phyloP scores from a whole-genome alignment of 2,113 vertebrate species.

The Spea bombifrons region DNA sequence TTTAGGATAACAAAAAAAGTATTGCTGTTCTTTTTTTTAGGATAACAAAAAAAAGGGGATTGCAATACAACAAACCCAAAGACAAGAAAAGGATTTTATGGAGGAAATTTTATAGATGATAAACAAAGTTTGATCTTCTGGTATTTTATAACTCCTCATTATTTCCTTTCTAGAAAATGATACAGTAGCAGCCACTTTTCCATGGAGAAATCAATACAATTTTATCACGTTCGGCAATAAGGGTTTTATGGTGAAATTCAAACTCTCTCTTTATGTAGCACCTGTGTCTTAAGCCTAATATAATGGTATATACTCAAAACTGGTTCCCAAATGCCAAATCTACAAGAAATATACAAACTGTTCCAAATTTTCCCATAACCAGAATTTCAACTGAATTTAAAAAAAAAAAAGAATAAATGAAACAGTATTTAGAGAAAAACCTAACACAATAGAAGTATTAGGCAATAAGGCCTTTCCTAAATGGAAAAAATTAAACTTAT shows the following conservation, averaged over 20 bases:
- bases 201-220: constrained; percentile 44
- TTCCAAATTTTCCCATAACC: not conserved
- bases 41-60: not conserved
- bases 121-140: constrained; percentile 39
- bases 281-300: constrained; percentile 20
- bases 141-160: constrained; percentile 37
- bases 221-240: constrained; percentile 43
- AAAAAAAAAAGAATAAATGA: no score
- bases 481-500: no score
- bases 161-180: constrained; percentile 28
- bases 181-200: constrained; percentile 24
- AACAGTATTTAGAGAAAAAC: no score
- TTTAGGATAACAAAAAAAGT: not conserved
- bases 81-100: constrained; percentile 27
- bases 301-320: constrained; percentile 11
- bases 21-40: not conserved
- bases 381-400: not conserved
- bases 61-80: constrained; percentile 24
- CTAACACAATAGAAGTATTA: no score
- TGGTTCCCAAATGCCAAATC: not conserved
- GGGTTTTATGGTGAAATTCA: constrained; percentile 24
- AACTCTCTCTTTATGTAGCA: constrained; percentile 42
- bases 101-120: constrained; percentile 34
- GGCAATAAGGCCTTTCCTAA: no score
- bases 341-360: not conserved